Base-by-base conservation (phyloP, 2,113 vertebrate genomes). In the Cryptotis parvus region DNA sequence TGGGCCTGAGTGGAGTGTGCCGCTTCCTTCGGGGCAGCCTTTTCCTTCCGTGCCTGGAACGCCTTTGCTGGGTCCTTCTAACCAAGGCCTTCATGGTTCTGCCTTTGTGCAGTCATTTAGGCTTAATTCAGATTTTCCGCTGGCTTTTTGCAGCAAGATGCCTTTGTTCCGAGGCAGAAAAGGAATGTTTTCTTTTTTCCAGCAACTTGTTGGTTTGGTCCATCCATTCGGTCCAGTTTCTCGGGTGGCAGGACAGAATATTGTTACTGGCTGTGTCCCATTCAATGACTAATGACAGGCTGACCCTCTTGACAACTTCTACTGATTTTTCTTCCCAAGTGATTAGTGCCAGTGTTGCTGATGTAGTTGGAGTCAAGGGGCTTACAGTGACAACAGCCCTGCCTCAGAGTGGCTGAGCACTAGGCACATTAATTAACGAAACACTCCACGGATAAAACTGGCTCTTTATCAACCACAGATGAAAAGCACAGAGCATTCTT, bases 301-400 rank as follows among this genome's bases (percentile, higher is more conserved):
- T 68, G 82, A 93, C 90, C 84, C 70, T 80, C 70, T 90, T 94
- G 96, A 94, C 90, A 89, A 82, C 82, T 95, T 92, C 91, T 96
- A 89, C 90, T 89, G 94, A 91, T 91, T 95, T 96, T 95, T 83
- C 79, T 96, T 97, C 94, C 89, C 91, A 82, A 96, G 63, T 86
- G 79, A 94, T 94, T 94, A 92, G 87, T 93, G 94, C 82, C 92
- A 95, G 29, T n/a, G 55, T 69, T 89, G 73, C 83, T 95, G 93
- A 79, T 83, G 85, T 76, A 90, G 72, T 87, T 91, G 82, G 75
- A 82, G 80, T 83, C 58, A 73, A 86, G 78, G 66, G 68, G 33
- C 75, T 90, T 90, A 73, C 37, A 82, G 83, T 84, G 89, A 92
- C 33, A 91, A 94, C 33, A 91, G 70, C 39, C 78, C 66, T 69